These are phyloP conservation scores for Cecropterus lyciades DNA, from an alignment of 1,140 invertebrate species.

Conservation along the genomic window DNA sequence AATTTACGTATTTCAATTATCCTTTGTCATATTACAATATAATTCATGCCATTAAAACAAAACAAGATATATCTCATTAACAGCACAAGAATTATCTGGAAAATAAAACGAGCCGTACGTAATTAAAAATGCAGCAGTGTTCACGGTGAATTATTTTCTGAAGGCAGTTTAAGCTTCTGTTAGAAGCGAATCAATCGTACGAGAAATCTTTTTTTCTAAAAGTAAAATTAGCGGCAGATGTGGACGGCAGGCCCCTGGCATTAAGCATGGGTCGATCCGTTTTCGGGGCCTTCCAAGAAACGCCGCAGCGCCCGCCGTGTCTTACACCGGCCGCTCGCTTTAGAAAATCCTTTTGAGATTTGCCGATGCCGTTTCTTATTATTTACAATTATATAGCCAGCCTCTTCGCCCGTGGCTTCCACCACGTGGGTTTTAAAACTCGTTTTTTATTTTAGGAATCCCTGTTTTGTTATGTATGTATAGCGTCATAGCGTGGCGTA, in stretches of 20 bases:
- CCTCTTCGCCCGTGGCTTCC: conserved; percentile 23
- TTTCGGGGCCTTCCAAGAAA: conserved; percentile 72
- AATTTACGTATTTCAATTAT: too few relatives aligned
- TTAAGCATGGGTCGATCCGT: conserved; percentile 59
- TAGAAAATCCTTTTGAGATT: conserved; percentile 69
- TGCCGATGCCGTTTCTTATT: conserved; percentile 61
- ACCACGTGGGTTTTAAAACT: conserved; percentile 31
- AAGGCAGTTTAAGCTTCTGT: conserved; percentile 38
- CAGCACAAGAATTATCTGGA: neutral
- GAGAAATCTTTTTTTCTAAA: conserved; percentile 56
- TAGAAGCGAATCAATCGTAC: conserved; percentile 43
- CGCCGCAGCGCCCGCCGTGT: conserved; percentile 51
- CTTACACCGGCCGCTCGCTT: conserved; percentile 52
- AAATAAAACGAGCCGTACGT: neutral
- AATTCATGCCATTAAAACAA: neutral
- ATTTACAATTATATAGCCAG: conserved; percentile 43
- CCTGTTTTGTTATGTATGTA: conserved; percentile 6
- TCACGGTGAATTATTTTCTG: conserved; percentile 20
- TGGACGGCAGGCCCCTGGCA: conserved; percentile 55
- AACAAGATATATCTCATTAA: neutral
- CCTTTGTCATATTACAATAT: too few relatives aligned
- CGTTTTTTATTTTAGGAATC: conserved; percentile 27
- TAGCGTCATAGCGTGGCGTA: neutral
- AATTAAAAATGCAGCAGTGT: conserved; percentile 12
- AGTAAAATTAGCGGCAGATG: conserved; percentile 75